Conservation (phyloP, 2,113 vertebrate species). For the Beaufortia kweichowensis region DNA sequence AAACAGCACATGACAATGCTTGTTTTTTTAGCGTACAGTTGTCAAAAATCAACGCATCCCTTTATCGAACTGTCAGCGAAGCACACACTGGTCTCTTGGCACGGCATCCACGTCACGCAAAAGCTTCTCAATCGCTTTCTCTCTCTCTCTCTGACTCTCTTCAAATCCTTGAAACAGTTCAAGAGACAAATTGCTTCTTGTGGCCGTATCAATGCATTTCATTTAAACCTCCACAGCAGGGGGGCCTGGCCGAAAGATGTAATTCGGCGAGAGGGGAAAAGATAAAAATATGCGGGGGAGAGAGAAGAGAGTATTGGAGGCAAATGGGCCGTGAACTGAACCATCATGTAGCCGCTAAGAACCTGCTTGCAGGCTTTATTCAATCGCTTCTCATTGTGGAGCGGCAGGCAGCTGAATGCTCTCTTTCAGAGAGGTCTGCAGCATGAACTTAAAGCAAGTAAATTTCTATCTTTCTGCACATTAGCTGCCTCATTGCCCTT, state of each 20-base stretch:
- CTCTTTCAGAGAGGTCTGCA: conserved; percentile 81
- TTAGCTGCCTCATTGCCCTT: conserved; percentile 99
- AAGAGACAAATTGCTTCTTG: conserved; percentile 76
- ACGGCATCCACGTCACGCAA: background rate
- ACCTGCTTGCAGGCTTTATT: conserved; percentile 90
- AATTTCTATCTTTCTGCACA: conserved; percentile 98
- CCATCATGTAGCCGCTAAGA: conserved; percentile 90
- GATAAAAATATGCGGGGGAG: conserved; percentile 41
- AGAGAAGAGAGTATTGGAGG: conserved; percentile 78
- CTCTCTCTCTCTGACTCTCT: background rate
- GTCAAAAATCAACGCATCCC: background rate
- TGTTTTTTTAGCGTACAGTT: background rate
- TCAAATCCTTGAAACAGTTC: conserved; percentile 49
- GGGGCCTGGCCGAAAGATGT: conserved; percentile 84
- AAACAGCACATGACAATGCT: background rate
- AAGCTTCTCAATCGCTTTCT: conserved; percentile 18
- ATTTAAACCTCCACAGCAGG: conserved; percentile 87
- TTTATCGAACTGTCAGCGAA: no score
- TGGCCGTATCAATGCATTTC: conserved; percentile 90
- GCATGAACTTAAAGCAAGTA: conserved; percentile 99
- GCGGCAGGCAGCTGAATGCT: conserved; percentile 84
- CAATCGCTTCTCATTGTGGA: conserved; percentile 90
- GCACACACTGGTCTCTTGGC: background rate
- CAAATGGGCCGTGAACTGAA: conserved; percentile 99
- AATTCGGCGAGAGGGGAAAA: conserved; percentile 31